phyloP scores from a whole-genome alignment of 2,888 invertebrate genomes.

The Eledona agricola region DNA sequence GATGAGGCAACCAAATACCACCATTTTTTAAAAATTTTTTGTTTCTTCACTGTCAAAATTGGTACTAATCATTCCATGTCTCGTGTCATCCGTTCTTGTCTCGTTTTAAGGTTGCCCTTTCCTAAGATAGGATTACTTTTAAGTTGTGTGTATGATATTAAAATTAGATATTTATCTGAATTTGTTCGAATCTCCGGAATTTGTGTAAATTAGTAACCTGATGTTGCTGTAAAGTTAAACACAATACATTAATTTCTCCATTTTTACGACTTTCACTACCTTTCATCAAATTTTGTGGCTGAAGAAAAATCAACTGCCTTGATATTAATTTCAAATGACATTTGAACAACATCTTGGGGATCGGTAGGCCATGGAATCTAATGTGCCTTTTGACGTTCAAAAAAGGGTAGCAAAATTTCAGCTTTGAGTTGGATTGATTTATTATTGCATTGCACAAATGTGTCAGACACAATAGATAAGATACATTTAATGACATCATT shows the following conservation, averaged over 20 bases:
- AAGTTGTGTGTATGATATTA: conserved; percentile 36
- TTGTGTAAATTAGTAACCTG: conserved; percentile 33
- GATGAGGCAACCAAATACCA: conserved; percentile 21
- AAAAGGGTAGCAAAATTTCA: too few relatives aligned
- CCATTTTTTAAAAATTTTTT: conserved; percentile 7
- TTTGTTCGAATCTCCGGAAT: conserved; percentile 30
- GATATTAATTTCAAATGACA: too few relatives aligned
- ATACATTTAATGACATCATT: too few relatives aligned
- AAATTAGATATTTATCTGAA: conserved; percentile 27
- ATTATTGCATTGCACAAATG: too few relatives aligned
- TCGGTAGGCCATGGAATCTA: too few relatives aligned
- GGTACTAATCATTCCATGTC: conserved; percentile 25
- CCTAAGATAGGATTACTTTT: conserved; percentile 15
- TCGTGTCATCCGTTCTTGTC: conserved; percentile 26
- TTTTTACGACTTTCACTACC: too few relatives aligned
- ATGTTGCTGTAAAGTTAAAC: conserved; percentile 14
- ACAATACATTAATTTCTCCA: conserved; percentile 12
- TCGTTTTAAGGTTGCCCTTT: conserved; percentile 15
- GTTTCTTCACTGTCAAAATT: neutral
- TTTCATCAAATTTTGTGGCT: too few relatives aligned
- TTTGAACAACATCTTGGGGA: too few relatives aligned
- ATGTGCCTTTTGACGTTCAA: too few relatives aligned
- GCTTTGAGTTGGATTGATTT: too few relatives aligned
- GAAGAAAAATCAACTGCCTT: too few relatives aligned
- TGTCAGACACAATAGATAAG: too few relatives aligned